Evolutionary conservation across 2,113 vertebrate genomes (phyloP), one percentile per base, ranked within the genome.

Genomic region (Sorex araneus): DNA sequence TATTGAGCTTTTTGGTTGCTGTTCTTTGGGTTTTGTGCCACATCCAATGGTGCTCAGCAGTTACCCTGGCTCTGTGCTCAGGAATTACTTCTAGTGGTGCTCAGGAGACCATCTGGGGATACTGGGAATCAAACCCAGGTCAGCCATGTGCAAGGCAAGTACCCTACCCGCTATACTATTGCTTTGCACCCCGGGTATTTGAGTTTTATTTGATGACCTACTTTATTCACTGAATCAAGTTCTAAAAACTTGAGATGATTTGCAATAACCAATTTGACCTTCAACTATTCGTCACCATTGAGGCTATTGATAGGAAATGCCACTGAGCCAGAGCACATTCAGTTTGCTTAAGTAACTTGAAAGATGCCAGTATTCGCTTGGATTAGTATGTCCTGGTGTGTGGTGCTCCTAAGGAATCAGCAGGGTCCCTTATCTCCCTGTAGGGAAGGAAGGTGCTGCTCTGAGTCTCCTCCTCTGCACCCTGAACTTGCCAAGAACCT

Each of bases 261-360:
- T 87, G 13, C 10, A 45, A 94, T 27, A 93, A 75, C 78, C 25
- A 40, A 81, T 54, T 91, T 76, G 69, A 40, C 45, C 78, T 94
- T 69, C 74, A 84, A 27, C 4, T 32, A 75, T 87, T 91, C 84
- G 45, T 67, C 21, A 81, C 57, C 67, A 84, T 19, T 79, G 11
- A 74, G 45, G 45, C 77, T 12, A 71, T 45, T 47, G 13, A 25
- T 50, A 91, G 57, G 94, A 80, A 69, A 87, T 32, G 47, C 30
- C 54, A 43, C 28, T 77, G 32, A 27, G 40, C 3, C 69, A 87
- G 40, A 89, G 32, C 10, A 69, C 23, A 32, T 87, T 45, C 3
- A 27, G 66, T 34, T 5, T 36, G n/a, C 43, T 91, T 69, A 73
- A 32, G 13, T 36, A 32, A 16, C 30, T 67, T 67, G 30, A n/a